phyloP scores from a whole-genome alignment of 2,888 invertebrate genomes.

The Mesodorylaimus sp. region DNA sequence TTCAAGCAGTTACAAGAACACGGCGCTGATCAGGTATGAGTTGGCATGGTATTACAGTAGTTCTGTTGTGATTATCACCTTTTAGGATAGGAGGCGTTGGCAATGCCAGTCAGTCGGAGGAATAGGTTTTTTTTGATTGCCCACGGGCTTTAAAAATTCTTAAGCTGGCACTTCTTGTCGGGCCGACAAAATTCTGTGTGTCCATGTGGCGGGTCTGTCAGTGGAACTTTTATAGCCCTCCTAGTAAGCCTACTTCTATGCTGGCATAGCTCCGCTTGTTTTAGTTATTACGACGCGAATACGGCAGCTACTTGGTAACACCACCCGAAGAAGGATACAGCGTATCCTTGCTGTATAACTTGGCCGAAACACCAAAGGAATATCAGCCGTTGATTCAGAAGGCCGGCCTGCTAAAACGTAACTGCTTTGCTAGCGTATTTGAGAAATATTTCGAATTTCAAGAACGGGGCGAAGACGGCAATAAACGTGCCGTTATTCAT shows the following conservation, averaged over 20 bases:
- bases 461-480: slow-evolving; percentile 70
- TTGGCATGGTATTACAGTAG: no score
- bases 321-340: slow-evolving; percentile 81
- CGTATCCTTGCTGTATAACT: slow-evolving; percentile 74
- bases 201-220: no score
- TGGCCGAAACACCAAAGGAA: slow-evolving; percentile 73
- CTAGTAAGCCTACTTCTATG: no score
- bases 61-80: no score
- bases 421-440: slow-evolving; percentile 98
- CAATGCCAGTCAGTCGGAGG: no score
- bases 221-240: no score
- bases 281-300: slow-evolving; percentile 66
- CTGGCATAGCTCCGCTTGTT: no score
- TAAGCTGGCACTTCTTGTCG: no score
- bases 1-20: slow-evolving; percentile 83
- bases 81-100: no score
- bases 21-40: slow-evolving; percentile 79
- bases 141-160: no score
- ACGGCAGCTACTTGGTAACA: slow-evolving; percentile 55
- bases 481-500: slow-evolving; percentile 87
- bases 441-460: slow-evolving; percentile 98
- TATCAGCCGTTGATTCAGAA: slow-evolving; percentile 58
- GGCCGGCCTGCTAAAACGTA: slow-evolving; percentile 79
- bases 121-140: no score
- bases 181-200: no score